Conservation (phyloP, 2,888 invertebrate genomes). For the Pseudococcus longispinus region DNA sequence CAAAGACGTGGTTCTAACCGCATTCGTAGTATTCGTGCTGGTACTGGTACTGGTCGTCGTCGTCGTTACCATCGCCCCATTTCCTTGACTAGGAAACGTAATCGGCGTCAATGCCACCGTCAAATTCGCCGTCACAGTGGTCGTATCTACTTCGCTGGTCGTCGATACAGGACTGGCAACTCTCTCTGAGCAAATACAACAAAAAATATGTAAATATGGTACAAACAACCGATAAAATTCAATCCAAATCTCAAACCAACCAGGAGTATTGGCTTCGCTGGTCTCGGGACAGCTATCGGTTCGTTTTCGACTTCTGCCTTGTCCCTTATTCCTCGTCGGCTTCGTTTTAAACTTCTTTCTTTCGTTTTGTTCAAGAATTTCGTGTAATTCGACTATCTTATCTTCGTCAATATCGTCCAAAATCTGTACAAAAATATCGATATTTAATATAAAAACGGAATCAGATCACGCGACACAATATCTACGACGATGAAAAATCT, state of each 20-base stretch:
- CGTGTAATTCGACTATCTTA: slow-evolving; percentile 56
- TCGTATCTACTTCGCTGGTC: slow-evolving; percentile 23
- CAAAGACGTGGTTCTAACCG: slow-evolving; percentile 30
- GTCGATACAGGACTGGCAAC: slow-evolving; percentile 47
- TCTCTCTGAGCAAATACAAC: slow-evolving; percentile 17
- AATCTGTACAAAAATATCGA: slow-evolving; percentile 53
- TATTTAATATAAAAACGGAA: slow-evolving; percentile 31
- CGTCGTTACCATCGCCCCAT: not conserved
- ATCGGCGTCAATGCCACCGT: slow-evolving; percentile 39
- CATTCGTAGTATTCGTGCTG: slow-evolving; percentile 16
- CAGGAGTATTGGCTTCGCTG: slow-evolving; percentile 58
- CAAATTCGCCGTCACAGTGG: slow-evolving; percentile 38
- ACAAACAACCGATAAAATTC: not conserved
- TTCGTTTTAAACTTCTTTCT: slow-evolving; percentile 58
- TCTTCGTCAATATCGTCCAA: slow-evolving; percentile 58
- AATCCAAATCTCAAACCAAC: not conserved
- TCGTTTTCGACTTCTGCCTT: slow-evolving; percentile 58
- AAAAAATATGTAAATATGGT: not conserved
- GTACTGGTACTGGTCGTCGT: not conserved
- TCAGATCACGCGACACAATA: not conserved
- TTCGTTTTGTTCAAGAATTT: slow-evolving; percentile 58
- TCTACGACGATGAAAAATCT: not conserved
- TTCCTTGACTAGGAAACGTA: slow-evolving; percentile 8
- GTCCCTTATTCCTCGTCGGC: slow-evolving; percentile 54
- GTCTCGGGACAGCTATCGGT: slow-evolving; percentile 58